Base-by-base conservation (phyloP, 1,140 invertebrate species). In the Drosophila seguyi region DNA sequence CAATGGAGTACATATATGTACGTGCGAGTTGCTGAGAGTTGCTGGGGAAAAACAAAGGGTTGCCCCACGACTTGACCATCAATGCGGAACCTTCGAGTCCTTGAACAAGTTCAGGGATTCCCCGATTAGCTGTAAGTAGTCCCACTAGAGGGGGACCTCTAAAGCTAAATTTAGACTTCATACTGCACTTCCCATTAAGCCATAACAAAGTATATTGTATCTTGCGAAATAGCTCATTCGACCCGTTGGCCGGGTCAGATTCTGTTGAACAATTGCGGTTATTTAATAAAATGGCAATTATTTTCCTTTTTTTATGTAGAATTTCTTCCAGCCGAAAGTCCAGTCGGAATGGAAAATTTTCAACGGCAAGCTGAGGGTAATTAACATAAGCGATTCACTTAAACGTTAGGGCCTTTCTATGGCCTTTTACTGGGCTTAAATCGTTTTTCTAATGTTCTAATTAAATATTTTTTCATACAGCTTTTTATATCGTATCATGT, bases 1-100 rank as follows among this genome's bases (percentile, higher is more conserved):
- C 66, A 81, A 75, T 81, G 63, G 44, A 41, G 29, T 81, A 63
- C 71, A 75, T 47, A 61, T 42, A 31, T 11, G 31, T 31, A 18
- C 8, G 52, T 4, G 42, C 44, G 34, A 55, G 42, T 20, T 27
- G n/a, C 22, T 11, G 16, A 6, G 31, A 53, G 18, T 53, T 53
- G 14, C 13, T 41, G 41, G 53, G 60, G 29, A 31, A 48, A 44
- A 13, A 41, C 48, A 42, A 69, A 56, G 63, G 50, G 20, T 27
- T 16, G 38, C 42, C 34, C 25, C 18, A 14, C 29, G 7, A 31
- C 29, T 66, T 39, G 55, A 68, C 41, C 61, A 34, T 29, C 55
- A 56, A 48, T 20, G 39, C 74, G 74, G 62, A 77, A 68, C 20
- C 44, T 18, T 34, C 18, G 34, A 25, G 44, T 78, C 63, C 75